Base-by-base conservation (phyloP, 2,797 vertebrate genomes). In the Chaetophractus vellerosus region DNA sequence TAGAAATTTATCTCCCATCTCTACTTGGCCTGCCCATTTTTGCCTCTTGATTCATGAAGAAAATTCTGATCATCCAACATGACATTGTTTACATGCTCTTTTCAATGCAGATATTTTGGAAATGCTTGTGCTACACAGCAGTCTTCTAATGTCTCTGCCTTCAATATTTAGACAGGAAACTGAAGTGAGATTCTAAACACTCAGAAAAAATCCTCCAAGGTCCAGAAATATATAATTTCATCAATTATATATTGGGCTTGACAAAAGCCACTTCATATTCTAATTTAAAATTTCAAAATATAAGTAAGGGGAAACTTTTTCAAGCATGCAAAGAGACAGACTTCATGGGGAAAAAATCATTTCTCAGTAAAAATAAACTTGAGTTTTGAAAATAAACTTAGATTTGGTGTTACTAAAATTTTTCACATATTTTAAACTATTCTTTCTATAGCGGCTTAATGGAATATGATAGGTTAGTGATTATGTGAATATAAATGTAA, bases 121-220 rank as follows among this genome's bases (percentile, higher is more conserved):
- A 88, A 61, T 83, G 15, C 21, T 74, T 88, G 11, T 41, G 57
- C 41, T 57, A 1, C 31, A 88, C 72, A 66, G 33, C 18, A 50
- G 78, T 2, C 24, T 94, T 91, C 71, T 76, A 64, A 75, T 57
- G 45, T 74, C 26, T 89, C 21, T 64, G 14, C 64, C 66, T 82
- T 93, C 38, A 88, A n/a, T 16, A 72, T 83, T 95, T 96, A 93
- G 71, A 93, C 14, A 24, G 19, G 91, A 95, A 88, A 89, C 66
- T 57, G 9, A 95, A 76, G 10, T 80, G 59, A 96, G 24, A 93
- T 78, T 96, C 36, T 84, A n/a, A 94, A 90, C 78, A 11, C 26
- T 92, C 38, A 79, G 12, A 95, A 87, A 59, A 38, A 38, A 69
- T 83, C 10, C 45, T 79, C 41, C 28, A 90, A 75, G 10, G 24